Evolutionary conservation across 2,888 invertebrate species (phyloP), one percentile per base, ranked within the genome.

Genomic region (Bedellia somnulentella): DNA sequence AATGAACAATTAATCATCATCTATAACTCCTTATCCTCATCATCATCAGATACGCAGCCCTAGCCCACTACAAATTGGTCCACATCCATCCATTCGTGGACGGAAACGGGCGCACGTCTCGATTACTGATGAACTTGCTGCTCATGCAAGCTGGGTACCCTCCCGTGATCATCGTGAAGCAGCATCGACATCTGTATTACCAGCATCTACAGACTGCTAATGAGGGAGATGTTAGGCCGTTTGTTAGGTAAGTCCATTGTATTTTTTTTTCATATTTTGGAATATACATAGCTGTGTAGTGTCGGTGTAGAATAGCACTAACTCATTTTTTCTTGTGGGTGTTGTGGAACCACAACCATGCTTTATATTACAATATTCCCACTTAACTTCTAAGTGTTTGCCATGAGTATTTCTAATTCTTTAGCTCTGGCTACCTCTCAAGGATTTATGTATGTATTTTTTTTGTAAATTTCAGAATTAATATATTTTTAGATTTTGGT

Each of bases 51-150:
- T 89, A 90, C 53, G 96, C 97, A 29, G 97, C 98, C 0, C 68
- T 97, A 31, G 96, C 95, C 0, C 98, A 98, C 70, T 98, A 97
- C 66, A 95, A 95, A 67, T 62, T 98, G 25, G 98, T 98, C 0
- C 90, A 91, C 53, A 95, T 98, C 42, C 98, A 98, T 73, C 98
- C 98, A 0, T 98, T 98, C 67, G 82, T 88, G 2, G 97, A 98
- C 61, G 97, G 98, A 27, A 98, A 98, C 52, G 98, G 97, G 0
- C 82, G 98, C 49, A 97, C 97, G 1, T 93, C 95, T 9, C 81
- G 98, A 15, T 78, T 98, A 14, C 80, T 98, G 2, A 97, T 98
- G 96, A 98, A 98, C 66, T 82, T 95, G 43, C 84, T 98, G 38
- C 80, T 98, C 17, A 91, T 98, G 89, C 89, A 88, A 59, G 91